These are phyloP conservation scores for Tholera decimalis DNA, from an alignment of 2,888 invertebrate species.

Conservation along the genomic window DNA sequence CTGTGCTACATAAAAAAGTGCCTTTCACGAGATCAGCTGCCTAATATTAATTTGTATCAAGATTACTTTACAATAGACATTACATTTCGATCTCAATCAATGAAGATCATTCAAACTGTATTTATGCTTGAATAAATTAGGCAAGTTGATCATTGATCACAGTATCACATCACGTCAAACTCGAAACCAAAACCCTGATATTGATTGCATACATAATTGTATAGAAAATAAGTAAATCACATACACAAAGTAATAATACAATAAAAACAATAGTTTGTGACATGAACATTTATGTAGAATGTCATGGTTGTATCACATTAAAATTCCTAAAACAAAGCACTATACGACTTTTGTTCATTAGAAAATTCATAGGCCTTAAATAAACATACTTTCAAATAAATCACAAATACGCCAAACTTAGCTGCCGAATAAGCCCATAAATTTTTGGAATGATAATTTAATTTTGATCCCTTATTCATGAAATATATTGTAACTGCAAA, in stretches of 20 bases:
- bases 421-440: conserved; percentile 50
- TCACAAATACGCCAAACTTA: conserved; percentile 50
- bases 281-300: conserved; percentile 62
- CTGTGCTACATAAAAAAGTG: conserved; percentile 84
- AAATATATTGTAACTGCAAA: no score
- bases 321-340: conserved; percentile 45
- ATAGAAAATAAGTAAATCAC: conserved; percentile 58
- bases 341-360: conserved; percentile 38
- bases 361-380: conserved; percentile 57
- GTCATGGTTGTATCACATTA: conserved; percentile 72
- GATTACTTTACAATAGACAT: conserved; percentile 12
- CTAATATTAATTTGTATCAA: conserved; percentile 53
- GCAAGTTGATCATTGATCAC: conserved; percentile 62
- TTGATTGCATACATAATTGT: conserved; percentile 69
- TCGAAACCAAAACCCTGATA: conserved; percentile 69
- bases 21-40: conserved; percentile 65
- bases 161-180: conserved; percentile 59
- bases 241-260: conserved; percentile 60
- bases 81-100: conserved; percentile 14
- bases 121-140: conserved; percentile 40
- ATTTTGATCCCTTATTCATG: conserved; percentile 65
- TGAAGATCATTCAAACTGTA: conserved; percentile 1
- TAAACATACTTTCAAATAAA: conserved; percentile 30
- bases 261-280: conserved; percentile 66
- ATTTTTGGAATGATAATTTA: conserved; percentile 67